A percentile compares a stretch with the other conserved stretches of the same genome.
These are phyloP conservation scores for Pseudococcus viburni DNA, from an alignment of 2,888 invertebrate species.

Conservation along the genomic window DNA sequence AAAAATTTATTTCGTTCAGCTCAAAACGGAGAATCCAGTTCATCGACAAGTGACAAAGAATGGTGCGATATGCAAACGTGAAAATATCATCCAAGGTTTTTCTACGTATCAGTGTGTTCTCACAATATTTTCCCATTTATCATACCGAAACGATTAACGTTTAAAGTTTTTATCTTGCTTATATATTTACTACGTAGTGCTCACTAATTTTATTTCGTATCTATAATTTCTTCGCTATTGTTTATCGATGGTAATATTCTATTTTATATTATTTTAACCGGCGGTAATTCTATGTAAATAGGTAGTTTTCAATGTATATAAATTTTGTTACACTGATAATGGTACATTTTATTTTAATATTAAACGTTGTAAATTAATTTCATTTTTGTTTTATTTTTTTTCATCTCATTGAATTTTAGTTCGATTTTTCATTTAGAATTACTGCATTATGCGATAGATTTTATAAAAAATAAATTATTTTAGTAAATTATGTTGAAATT, in stretches of 20 bases:
- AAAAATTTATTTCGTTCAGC: not conserved
- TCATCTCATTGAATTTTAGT: constrained; percentile 21
- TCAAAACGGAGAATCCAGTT: constrained; percentile 51
- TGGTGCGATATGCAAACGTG: constrained; percentile 52
- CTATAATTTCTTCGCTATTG: too few relatives aligned
- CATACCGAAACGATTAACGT: constrained; percentile 23
- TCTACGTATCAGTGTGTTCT: constrained; percentile 45
- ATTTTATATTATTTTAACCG: not conserved
- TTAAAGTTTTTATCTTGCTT: constrained; percentile 36
- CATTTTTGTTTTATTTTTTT: constrained; percentile 24
- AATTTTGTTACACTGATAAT: constrained; percentile 30
- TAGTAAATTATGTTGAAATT: not conserved
- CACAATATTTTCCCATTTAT: constrained; percentile 7
- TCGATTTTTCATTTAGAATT: not conserved
- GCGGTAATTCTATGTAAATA: constrained; percentile 17
- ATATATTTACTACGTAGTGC: constrained; percentile 49
- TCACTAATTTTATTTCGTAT: constrained; percentile 16
- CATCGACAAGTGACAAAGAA: constrained; percentile 38
- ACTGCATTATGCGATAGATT: constrained; percentile 10
- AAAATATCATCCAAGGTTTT: constrained; percentile 40
- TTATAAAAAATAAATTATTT: constrained; percentile 1
- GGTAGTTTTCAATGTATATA: constrained; percentile 42
- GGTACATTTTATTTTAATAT: constrained; percentile 48
- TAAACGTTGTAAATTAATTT: constrained; percentile 44
- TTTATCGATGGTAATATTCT: not conserved